Conservation (phyloP, 1,140 invertebrate genomes). For the Patella vulgata region DNA sequence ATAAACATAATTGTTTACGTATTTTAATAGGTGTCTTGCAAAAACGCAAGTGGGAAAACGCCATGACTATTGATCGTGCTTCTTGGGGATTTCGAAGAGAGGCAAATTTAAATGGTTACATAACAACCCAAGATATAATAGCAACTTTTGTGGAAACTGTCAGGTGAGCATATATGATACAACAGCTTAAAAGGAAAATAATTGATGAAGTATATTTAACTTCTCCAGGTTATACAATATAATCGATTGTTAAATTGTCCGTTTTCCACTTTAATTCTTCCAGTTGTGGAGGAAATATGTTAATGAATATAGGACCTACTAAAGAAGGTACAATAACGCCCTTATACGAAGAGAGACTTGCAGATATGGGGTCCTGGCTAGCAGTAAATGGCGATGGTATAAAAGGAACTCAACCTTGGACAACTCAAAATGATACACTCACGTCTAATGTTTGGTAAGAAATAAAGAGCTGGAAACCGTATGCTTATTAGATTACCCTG, state of each 20-base stretch:
- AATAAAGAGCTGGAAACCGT: too few relatives aligned
- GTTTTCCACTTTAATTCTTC: constrained; percentile 72
- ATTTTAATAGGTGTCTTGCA: too few relatives aligned
- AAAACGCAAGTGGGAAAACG: constrained; percentile 69
- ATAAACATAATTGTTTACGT: too few relatives aligned
- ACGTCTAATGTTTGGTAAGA: constrained; percentile 70
- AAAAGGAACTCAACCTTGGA: constrained; percentile 77
- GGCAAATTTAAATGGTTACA: constrained; percentile 76
- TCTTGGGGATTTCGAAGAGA: constrained; percentile 79
- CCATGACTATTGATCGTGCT: constrained; percentile 85
- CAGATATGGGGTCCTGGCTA: constrained; percentile 78
- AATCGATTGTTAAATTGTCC: neutral
- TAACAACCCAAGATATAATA: constrained; percentile 78
- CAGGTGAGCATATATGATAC: constrained; percentile 33
- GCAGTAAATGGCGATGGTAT: constrained; percentile 87
- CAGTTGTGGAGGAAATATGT: constrained; percentile 86
- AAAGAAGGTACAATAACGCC: constrained; percentile 86
- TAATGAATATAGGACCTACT: constrained; percentile 90
- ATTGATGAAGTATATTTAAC: neutral
- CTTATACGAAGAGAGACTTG: constrained; percentile 87
- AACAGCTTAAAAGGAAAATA: neutral
- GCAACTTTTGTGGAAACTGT: constrained; percentile 80
- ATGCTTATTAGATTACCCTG: too few relatives aligned
- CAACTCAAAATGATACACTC: constrained; percentile 81
- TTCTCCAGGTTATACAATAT: neutral